These are phyloP conservation scores for Hippopotamus amphibius DNA, from an alignment of 2,113 vertebrate species.

Conservation along the genomic window DNA sequence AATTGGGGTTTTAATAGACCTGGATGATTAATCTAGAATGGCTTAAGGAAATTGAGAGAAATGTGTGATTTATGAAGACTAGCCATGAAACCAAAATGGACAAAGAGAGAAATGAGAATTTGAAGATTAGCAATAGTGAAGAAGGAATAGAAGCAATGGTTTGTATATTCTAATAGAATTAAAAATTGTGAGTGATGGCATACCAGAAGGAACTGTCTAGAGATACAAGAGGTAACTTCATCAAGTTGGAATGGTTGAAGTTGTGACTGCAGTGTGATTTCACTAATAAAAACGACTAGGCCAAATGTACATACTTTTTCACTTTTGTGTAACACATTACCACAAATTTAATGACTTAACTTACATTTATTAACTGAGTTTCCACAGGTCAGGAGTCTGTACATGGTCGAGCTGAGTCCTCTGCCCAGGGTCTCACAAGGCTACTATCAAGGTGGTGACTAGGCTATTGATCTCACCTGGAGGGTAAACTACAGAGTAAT, in stretches of 20 bases:
- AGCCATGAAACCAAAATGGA: background rate
- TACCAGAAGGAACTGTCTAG: background rate
- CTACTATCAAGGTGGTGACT: background rate
- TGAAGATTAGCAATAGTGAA: background rate
- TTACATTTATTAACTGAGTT: background rate
- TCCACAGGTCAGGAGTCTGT: background rate
- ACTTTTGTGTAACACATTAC: background rate
- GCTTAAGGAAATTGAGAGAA: background rate
- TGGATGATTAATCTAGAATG: background rate
- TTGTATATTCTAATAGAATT: background rate
- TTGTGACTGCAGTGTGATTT: background rate
- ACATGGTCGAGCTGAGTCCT: background rate
- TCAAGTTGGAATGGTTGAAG: background rate
- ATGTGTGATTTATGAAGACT: background rate
- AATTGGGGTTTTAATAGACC: background rate
- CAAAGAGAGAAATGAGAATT: background rate
- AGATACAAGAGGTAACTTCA: background rate
- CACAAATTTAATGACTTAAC: background rate
- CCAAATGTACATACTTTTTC: background rate
- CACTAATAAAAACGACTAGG: background rate
- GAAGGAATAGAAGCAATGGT: background rate
- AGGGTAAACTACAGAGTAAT: background rate
- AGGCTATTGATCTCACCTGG: background rate
- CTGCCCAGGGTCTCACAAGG: background rate
- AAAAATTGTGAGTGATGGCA: background rate